These are phyloP conservation scores for Antitype chi DNA, from an alignment of 2,888 invertebrate species.

Conservation along the genomic window DNA sequence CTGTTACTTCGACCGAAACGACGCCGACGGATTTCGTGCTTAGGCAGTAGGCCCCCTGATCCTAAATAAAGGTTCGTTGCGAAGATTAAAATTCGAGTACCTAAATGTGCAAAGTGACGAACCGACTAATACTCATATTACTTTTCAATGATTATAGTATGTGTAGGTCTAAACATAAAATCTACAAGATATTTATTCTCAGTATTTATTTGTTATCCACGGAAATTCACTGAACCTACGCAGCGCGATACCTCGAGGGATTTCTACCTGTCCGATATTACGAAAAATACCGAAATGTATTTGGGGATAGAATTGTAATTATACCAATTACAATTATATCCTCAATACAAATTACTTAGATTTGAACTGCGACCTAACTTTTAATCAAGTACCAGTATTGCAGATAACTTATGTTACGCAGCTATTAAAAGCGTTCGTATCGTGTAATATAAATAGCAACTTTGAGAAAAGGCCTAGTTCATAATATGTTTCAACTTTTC, in stretches of 20 bases:
- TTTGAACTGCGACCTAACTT: conserved; percentile 10
- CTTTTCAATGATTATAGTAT: background rate
- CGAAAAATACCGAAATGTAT: conserved; percentile 9
- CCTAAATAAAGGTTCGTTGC: background rate
- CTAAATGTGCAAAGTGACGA: background rate
- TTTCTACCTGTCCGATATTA: background rate
- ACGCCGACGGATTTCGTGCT: too few species aligned
- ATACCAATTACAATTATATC: conserved; percentile 22
- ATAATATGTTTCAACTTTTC: too few species aligned
- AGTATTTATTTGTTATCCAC: background rate
- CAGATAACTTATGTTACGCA: background rate
- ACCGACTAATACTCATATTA: conserved; percentile 3
- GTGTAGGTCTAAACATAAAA: background rate
- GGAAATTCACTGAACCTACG: background rate
- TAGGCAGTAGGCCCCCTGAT: too few species aligned
- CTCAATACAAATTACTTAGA: conserved; percentile 6
- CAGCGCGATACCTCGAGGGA: conserved; percentile 39
- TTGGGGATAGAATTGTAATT: too few species aligned
- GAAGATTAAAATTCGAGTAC: conserved; percentile 3
- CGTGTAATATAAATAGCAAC: background rate
- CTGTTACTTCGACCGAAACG: too few species aligned
- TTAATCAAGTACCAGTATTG: background rate
- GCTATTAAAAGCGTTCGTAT: background rate
- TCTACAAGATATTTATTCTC: conserved; percentile 4
- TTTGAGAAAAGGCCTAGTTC: background rate